phyloP scores from a whole-genome alignment of 2,797 vertebrate species.

The Malacoraja senta region DNA sequence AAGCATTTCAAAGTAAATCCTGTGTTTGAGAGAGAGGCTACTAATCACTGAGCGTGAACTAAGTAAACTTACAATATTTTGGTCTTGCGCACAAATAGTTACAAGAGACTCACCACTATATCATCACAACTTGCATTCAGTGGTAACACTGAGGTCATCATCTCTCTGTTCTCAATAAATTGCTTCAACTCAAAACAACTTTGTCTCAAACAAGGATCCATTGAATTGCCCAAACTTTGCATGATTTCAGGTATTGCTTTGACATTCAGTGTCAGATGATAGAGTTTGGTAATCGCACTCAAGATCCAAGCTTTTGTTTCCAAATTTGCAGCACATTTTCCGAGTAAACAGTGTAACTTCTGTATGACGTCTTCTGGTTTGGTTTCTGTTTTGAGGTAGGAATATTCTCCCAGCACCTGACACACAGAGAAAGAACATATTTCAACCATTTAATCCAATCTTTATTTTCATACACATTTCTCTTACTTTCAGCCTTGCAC shows the following conservation, averaged over 20 bases:
- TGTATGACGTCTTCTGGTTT: conserved; percentile 60
- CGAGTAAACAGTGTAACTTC: conserved; percentile 67
- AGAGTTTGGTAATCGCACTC: conserved; percentile 78
- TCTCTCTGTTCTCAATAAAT: conserved; percentile 63
- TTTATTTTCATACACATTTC: background rate
- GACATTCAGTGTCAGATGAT: conserved; percentile 49
- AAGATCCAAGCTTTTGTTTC: conserved; percentile 86
- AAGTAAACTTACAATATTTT: background rate
- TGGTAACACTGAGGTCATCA: conserved; percentile 67
- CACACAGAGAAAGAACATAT: background rate
- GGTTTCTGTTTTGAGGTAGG: conserved; percentile 62
- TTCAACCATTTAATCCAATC: background rate
- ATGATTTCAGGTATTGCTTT: conserved; percentile 58
- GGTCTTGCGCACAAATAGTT: background rate
- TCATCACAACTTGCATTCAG: conserved; percentile 56
- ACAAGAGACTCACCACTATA: conserved; percentile 65
- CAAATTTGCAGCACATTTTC: conserved; percentile 61
- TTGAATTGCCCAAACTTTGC: conserved; percentile 64
- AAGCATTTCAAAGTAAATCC: background rate
- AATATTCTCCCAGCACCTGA: conserved; percentile 88
- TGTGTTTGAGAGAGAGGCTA: background rate
- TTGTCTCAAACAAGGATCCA: conserved; percentile 82
- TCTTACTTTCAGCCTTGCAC: background rate
- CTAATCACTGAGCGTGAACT: too few species aligned
- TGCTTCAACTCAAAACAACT: conserved; percentile 76